phyloP scores from a whole-genome alignment of 2,113 vertebrate species.

The Cardinalis cardinalis region DNA sequence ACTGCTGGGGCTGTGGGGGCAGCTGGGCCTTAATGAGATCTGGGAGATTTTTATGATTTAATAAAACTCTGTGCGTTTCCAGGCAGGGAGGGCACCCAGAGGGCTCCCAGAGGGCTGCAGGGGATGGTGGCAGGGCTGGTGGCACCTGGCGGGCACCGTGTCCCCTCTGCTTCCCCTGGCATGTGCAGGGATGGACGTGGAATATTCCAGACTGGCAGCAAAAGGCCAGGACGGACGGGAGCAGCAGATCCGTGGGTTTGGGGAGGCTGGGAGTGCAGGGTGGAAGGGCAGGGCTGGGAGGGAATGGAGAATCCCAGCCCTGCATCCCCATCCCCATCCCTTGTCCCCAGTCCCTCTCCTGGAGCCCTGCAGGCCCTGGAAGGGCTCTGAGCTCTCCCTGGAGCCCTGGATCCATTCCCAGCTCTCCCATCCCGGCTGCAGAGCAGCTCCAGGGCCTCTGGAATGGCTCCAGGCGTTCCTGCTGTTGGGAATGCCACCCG shows the following conservation, averaged over 20 bases:
- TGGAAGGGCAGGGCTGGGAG: not conserved
- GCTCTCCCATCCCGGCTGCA: too few species aligned
- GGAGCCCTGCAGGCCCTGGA: not conserved
- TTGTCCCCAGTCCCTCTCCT: not conserved
- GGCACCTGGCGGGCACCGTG: not conserved
- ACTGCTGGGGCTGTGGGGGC: not conserved
- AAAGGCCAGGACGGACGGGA: too few species aligned
- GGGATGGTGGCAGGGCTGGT: not conserved
- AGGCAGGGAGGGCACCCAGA: not conserved
- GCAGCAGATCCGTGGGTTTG: fast-evolving
- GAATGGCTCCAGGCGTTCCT: not conserved
- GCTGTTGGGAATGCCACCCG: not conserved
- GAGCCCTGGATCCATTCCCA: not conserved
- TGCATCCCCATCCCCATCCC: not conserved
- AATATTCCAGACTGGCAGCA: not conserved
- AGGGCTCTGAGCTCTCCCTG: not conserved
- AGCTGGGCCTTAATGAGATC: not conserved
- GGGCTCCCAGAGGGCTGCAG: too few species aligned
- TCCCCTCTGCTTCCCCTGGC: not conserved
- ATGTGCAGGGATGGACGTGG: not conserved
- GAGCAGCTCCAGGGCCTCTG: too few species aligned
- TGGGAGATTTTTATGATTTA: not conserved
- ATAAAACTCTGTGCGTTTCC: fast-evolving
- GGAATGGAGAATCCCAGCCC: not conserved
- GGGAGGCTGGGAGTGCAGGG: not conserved